Evolutionary conservation across 2,888 invertebrate genomes (phyloP), one percentile per base, ranked within the genome.

Genomic region (Megamerina dolium): DNA sequence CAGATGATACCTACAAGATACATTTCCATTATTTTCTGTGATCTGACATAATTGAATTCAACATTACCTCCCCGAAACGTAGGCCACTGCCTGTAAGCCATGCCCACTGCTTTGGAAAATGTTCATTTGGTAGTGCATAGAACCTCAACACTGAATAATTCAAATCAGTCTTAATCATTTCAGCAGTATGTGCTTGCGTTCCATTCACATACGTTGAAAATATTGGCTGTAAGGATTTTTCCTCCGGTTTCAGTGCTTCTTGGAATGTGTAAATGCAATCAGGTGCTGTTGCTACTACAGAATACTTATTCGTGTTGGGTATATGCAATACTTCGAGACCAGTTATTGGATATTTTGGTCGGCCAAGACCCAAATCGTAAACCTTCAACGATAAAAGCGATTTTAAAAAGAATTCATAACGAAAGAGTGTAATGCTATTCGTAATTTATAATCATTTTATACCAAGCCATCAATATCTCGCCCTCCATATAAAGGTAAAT

Each of bases 21-120:
- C 23, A 23, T 8, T 8, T 10, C 10, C 10, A 23, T 8, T 8
- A n/a, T n/a, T n/a, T n/a, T 8, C 23, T 23, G 23, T 23, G 6
- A 10, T 8, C 10, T 23, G 23, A 23, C 10, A 23, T 23, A 6
- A 23, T 23, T 23, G 23, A 23, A 6, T n/a, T n/a, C n/a, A n/a
- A n/a, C 16, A 18, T 35, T 66, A 90, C 87, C 76, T 85, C 79
- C 30, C 87, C 87, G 72, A 81, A 83, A 55, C 83, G 82, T 53
- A 94, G 79, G 8, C 90, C 91, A 19, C 83, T 81, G 55, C 85
- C 88, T 14, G 87, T 87, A 57, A 93, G 75, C 93, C 93, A 94
- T 1, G 86, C 90, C 74, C 91, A 88, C 3, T 81, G 79, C 59
- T 81, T 83, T 0, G 92, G 91, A 34, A 77, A 74, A 46, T 78